A percentile compares a stretch with the other conserved stretches of the same genome.
Conservation (phyloP, 1,140 invertebrate species). For the Mamestra configurata region DNA sequence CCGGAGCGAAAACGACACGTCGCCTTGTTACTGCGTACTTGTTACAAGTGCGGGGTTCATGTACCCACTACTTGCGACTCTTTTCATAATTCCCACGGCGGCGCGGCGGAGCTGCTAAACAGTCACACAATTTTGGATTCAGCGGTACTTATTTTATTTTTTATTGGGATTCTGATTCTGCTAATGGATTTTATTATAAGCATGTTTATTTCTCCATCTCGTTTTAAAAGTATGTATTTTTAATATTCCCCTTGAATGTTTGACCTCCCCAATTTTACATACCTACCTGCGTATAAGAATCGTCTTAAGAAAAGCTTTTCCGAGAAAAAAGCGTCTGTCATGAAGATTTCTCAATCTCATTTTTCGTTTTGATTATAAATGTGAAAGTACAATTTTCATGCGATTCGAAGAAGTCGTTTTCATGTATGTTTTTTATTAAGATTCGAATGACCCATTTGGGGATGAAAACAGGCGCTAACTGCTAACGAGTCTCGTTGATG, state of each 20-base stretch:
- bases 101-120: no score
- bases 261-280: background rate
- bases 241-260: background rate
- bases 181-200: background rate
- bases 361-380: background rate
- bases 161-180: background rate
- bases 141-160: background rate
- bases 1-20: slow-evolving; percentile 62
- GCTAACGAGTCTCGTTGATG: background rate
- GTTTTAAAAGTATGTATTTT: background rate
- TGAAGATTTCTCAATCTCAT: background rate
- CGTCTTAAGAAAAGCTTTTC: background rate
- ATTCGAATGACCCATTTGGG: background rate
- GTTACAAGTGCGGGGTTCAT: slow-evolving; percentile 40
- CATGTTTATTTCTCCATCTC: background rate
- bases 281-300: no score
- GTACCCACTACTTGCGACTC: slow-evolving; percentile 43
- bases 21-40: slow-evolving; percentile 51
- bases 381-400: background rate
- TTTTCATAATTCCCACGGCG: slow-evolving; percentile 36
- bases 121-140: background rate
- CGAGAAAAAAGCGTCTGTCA: background rate
- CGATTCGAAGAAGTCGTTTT: slow-evolving; percentile 5
- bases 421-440: background rate
- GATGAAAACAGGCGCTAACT: background rate